phyloP scores from a whole-genome alignment of 1,140 invertebrate species.

The Euglossa dilemma region DNA sequence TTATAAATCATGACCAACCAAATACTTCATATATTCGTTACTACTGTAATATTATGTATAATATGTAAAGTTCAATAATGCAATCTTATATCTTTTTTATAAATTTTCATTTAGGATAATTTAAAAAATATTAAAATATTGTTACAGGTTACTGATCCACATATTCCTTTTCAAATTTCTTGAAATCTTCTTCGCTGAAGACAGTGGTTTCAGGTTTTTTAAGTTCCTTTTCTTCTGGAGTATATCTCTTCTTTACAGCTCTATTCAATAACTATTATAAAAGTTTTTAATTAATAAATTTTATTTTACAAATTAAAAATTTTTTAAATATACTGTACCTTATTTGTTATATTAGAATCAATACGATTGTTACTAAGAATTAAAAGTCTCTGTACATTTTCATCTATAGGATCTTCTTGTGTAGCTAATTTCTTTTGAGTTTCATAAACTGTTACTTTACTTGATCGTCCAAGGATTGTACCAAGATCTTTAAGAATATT shows the following conservation, averaged over 20 bases:
- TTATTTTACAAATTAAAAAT: background rate
- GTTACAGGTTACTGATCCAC: slow-evolving; percentile 57
- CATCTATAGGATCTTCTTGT: slow-evolving; percentile 68
- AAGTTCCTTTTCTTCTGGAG: slow-evolving; percentile 64
- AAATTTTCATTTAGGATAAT: background rate
- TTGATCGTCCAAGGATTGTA: slow-evolving; percentile 55
- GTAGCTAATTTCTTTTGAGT: slow-evolving; percentile 65
- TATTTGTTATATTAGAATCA: slow-evolving; percentile 63
- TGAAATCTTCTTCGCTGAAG: slow-evolving; percentile 83
- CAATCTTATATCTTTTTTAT: background rate
- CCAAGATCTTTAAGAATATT: slow-evolving; percentile 37
- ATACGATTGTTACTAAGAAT: slow-evolving; percentile 64
- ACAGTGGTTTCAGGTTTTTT: slow-evolving; percentile 69
- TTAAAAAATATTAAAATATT: background rate
- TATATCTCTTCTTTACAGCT: slow-evolving; percentile 59
- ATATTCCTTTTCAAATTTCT: slow-evolving; percentile 82
- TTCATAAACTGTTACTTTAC: slow-evolving; percentile 70
- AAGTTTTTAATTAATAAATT: slow-evolving; percentile 20
- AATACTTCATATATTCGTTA: background rate
- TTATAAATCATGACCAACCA: background rate
- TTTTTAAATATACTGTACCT: slow-evolving; percentile 61
- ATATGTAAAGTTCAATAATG: background rate
- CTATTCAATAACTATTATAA: slow-evolving; percentile 65
- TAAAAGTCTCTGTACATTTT: slow-evolving; percentile 75
- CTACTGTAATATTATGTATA: background rate